Evolutionary conservation across 1,140 invertebrate genomes (phyloP), one percentile per base, ranked within the genome.

Genomic region (Hestina assimilis): DNA sequence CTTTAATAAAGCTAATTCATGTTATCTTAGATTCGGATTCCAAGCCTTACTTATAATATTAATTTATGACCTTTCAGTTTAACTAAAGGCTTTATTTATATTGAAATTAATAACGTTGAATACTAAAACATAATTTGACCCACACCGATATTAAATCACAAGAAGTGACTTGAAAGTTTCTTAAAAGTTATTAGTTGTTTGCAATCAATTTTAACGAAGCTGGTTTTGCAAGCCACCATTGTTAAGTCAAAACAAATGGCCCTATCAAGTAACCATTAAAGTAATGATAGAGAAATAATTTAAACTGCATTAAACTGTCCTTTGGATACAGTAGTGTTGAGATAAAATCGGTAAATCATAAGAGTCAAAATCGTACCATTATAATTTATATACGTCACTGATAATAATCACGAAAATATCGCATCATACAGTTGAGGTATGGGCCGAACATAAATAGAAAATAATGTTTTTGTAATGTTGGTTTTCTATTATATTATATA

Each of bases 201-300:
- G 33, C 41, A 59, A 62, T 53, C 45, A 58, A 63, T 19, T 63
- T 66, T 70, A 66, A 61, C 59, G 61, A 61, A 59, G 56, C 64
- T 47, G 57, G 64, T 67, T 70, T 58, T 46, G 57, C 57, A 40
- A 51, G 23, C 29, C 45, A 60, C 57, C 55, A 69, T 66, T 64
- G 63, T 69, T 72, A 58, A 35, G 63, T 59, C 61, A 63, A 52
- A 69, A 69, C 65, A 69, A 72, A 72, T 72, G 46, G 63, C 46
- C 60, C 56, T 68, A 66, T 63, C 60, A 54, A 63, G 45, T 46
- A 43, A 61, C 45, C 54, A 66, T 56, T 59, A 55, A 35, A 66
- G 58, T 70, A 61, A 65, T 65, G 63, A 59, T 57, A 45, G 51
- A 57, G 46, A 70, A 62, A 63, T 62, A 62, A 67, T 67, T 67